phyloP scores from a whole-genome alignment of 1,140 invertebrate genomes.

The Heliconius melpomene region DNA sequence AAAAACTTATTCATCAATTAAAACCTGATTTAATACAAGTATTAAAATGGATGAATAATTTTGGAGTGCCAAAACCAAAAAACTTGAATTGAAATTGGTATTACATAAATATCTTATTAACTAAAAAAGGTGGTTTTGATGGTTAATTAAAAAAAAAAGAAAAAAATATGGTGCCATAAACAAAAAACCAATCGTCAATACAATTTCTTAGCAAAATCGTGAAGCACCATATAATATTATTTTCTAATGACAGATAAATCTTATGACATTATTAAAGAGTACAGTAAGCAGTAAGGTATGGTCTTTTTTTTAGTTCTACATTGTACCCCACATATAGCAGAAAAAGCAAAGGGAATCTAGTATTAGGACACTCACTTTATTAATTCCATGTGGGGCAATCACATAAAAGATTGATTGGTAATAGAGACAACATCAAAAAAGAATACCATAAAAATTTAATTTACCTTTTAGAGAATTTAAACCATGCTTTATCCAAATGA shows the following conservation, averaged over 20 bases:
- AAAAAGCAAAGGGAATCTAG: too few relatives aligned
- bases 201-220: constrained; percentile 9
- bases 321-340: too few relatives aligned
- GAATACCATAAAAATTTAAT: too few relatives aligned
- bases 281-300: not conserved
- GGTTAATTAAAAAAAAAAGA: not conserved
- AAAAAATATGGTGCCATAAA: not conserved
- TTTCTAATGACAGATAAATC: constrained; percentile 25
- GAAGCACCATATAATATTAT: constrained; percentile 19
- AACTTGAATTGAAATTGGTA: not conserved
- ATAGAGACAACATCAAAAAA: too few relatives aligned
- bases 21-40: not conserved
- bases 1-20: not conserved
- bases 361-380: too few relatives aligned
- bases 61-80: not conserved
- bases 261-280: not conserved
- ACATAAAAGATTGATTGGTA: too few relatives aligned
- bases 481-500: too few relatives aligned
- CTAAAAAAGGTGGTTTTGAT: not conserved
- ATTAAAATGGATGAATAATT: not conserved
- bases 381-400: too few relatives aligned
- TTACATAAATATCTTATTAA: constrained; percentile 2
- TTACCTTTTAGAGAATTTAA: too few relatives aligned
- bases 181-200: not conserved
- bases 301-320: too few relatives aligned